These are phyloP conservation scores for Xerus rutilus DNA, from an alignment of 2,797 vertebrate species.

Conservation along the genomic window DNA sequence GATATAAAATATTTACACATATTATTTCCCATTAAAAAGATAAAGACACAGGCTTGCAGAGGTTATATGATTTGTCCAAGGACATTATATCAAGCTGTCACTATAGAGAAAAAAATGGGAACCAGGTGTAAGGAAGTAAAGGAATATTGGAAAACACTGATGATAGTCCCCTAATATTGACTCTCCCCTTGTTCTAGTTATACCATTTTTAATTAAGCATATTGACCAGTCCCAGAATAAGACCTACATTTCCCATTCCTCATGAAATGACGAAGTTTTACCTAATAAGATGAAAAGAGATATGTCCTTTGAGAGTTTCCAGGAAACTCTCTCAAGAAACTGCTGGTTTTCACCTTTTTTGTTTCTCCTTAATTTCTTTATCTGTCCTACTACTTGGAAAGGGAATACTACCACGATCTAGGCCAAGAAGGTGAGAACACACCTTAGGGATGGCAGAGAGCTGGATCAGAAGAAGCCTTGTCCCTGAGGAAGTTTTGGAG, in stretches of 20 bases:
- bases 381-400: background rate
- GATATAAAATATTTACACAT: background rate
- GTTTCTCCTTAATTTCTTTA: background rate
- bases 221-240: background rate
- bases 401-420: background rate
- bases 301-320: background rate
- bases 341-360: background rate
- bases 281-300: background rate
- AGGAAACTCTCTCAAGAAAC: constrained; percentile 48
- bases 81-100: background rate
- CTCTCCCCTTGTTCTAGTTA: background rate
- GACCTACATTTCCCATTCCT: background rate
- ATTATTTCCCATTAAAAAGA: constrained; percentile 39
- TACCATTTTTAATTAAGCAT: background rate
- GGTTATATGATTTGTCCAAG: background rate
- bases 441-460: background rate
- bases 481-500: background rate
- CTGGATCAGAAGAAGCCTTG: background rate
- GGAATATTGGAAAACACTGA: background rate
- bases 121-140: background rate
- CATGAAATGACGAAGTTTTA: background rate
- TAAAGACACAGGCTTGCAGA: background rate
- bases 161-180: background rate
- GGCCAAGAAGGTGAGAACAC: background rate
- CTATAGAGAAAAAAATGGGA: background rate